phyloP scores from a whole-genome alignment of 2,888 invertebrate genomes.

The Parthenolecanium corni region DNA sequence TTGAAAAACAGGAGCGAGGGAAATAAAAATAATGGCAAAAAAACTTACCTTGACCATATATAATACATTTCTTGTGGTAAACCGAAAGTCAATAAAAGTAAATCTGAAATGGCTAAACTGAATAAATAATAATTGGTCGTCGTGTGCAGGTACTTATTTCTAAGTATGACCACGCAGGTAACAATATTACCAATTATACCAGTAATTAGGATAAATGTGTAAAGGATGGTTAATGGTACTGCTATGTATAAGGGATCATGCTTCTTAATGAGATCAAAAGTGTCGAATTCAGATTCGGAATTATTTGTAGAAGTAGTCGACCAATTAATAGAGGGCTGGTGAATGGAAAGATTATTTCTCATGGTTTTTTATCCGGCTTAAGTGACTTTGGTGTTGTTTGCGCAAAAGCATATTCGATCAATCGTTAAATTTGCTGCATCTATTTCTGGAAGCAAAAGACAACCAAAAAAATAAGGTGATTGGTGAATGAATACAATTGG shows the following conservation, averaged over 20 bases:
- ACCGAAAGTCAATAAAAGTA: constrained; percentile 62
- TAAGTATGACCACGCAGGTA: constrained; percentile 71
- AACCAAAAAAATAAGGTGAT: no score
- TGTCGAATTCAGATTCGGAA: not conserved
- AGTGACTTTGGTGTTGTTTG: no score
- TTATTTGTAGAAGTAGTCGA: not conserved
- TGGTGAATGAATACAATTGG: no score
- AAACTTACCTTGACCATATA: constrained; percentile 52
- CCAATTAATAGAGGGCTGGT: no score
- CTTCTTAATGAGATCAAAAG: not conserved
- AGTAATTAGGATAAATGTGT: constrained; percentile 62
- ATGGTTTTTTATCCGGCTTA: no score
- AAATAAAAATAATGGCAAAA: no score
- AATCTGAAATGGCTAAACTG: constrained; percentile 70
- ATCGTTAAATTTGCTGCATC: no score
- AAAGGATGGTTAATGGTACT: constrained; percentile 62
- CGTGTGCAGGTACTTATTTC: constrained; percentile 72
- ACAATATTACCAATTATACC: constrained; percentile 71
- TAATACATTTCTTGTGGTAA: constrained; percentile 72
- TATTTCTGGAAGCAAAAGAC: no score
- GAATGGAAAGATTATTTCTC: no score
- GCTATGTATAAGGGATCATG: constrained; percentile 50
- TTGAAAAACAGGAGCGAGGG: no score
- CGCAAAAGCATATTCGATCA: no score
- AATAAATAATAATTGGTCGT: constrained; percentile 73